These are phyloP conservation scores for Eilema sororculum DNA, from an alignment of 2,888 invertebrate genomes.

Conservation along the genomic window DNA sequence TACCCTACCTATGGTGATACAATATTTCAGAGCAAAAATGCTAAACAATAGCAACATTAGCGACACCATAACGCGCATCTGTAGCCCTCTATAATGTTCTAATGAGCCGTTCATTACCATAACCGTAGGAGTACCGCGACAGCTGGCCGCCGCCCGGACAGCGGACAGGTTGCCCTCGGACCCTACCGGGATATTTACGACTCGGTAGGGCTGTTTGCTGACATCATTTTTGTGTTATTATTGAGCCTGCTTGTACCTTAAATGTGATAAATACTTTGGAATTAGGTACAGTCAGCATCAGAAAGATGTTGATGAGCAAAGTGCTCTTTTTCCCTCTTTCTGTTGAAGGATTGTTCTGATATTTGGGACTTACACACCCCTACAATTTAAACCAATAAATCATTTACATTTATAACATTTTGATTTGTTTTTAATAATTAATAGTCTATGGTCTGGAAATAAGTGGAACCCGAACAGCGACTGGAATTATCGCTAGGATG, in stretches of 20 bases:
- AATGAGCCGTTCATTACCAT: constrained; percentile 47
- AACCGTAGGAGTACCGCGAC: constrained; percentile 25
- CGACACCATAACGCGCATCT: constrained; percentile 22
- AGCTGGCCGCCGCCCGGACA: constrained; percentile 24
- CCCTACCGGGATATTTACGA: constrained; percentile 31
- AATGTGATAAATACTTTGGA: no score
- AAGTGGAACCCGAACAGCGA: no score
- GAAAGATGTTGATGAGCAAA: no score
- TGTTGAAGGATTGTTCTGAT: no score
- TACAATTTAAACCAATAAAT: no score
- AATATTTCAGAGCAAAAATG: constrained; percentile 10
- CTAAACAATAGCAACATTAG: constrained; percentile 24
- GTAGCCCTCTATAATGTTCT: constrained; percentile 34
- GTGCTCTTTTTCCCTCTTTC: no score
- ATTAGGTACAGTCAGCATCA: no score
- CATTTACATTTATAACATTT: no score
- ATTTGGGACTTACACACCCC: no score
- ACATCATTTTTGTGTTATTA: constrained; percentile 19
- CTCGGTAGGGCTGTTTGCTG: constrained; percentile 13
- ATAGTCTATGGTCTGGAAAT: no score
- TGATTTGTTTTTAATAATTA: no score
- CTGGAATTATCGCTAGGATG: no score
- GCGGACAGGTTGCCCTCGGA: neutral
- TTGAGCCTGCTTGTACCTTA: neutral
- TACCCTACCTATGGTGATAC: neutral